Base-by-base conservation (phyloP, 2,113 vertebrate species). In the Varanus komodoensis region DNA sequence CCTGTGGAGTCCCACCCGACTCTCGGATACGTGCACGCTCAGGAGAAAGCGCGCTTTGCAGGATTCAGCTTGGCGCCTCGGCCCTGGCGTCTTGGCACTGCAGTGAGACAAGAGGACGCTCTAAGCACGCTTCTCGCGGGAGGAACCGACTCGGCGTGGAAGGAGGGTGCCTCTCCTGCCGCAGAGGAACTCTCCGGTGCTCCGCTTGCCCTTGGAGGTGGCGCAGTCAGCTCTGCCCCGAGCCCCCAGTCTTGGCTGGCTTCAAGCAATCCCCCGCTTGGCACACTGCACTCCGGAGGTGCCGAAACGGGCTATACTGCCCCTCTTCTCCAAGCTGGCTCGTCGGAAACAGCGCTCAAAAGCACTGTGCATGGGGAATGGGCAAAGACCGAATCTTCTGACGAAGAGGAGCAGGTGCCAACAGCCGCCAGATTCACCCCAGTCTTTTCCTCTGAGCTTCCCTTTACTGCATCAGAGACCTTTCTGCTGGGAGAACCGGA, bases 281-380 rank as follows among this genome's bases (percentile, higher is more conserved):
- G 0, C 15, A 27, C 0, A 0, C 0, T 0, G 1, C 3, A 12
- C 79, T 69, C 82, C 6, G 15, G n/a, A 85, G 7, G 50, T 1
- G 1, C 2, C 11, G 1, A 82, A 21, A 50, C 75, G 48, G 0
- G 12, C 0, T 0, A 82, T 91, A 64, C 44, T 4, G 1, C 73
- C 87, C 4, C 38, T 27, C 29, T 27, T 3, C 23, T 2, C 23
- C 1, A 3, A n/a, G 44, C 69, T 12, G 3, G n/a, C 79, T 4
- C 38, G 3, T 44, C 54, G 29, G 52, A 64, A 84, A 9, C 2
- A 11, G 4, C 44, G 29, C 25, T 17, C 27, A n/a, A 6, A 4
- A 5, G 44, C 44, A 32, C 34, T 44, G 15, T 8, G 74, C 12
- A 79, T 1, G 4, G 27, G 48, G 82, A 61, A 12, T 15, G 1